Evolutionary conservation across 2,888 invertebrate species (phyloP).

Genomic region (Torymus tubicola): DNA sequence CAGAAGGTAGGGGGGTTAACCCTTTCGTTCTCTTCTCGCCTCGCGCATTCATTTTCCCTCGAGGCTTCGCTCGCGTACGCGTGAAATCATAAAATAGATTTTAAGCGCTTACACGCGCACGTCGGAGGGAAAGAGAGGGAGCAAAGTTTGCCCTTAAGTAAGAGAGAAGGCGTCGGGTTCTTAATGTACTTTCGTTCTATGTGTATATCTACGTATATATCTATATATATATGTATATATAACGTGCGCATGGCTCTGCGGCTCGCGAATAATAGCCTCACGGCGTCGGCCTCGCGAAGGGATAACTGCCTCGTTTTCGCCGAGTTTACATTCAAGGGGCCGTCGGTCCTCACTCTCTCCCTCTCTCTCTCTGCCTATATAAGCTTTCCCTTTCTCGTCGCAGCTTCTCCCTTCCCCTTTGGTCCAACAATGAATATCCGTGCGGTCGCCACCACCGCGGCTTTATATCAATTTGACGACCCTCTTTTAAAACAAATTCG

Average conservation of each 20-base stretch:
- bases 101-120: conserved; percentile 46
- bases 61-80: neutral
- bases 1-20: conserved; percentile 18
- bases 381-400: conserved; percentile 8
- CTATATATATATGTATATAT: no score
- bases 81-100: conserved; percentile 55
- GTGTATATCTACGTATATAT: conserved; percentile 11
- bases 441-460: neutral
- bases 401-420: no score
- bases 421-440: conserved; percentile 50
- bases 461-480: conserved; percentile 54
- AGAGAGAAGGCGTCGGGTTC: conserved; percentile 53
- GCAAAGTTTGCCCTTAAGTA: conserved; percentile 50
- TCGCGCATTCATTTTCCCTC: conserved; percentile 20
- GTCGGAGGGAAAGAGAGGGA: neutral
- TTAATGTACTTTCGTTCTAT: conserved; percentile 55
- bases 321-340: conserved; percentile 53
- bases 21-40: neutral
- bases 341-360: neutral
- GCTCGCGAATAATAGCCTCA: conserved; percentile 50
- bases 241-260: no score
- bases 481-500: conserved; percentile 48
- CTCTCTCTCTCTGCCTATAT: conserved; percentile 22
- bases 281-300: conserved; percentile 45
- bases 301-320: conserved; percentile 55